These are phyloP conservation scores for Hypercompe scribonia DNA, from an alignment of 2,888 invertebrate species.

Conservation along the genomic window DNA sequence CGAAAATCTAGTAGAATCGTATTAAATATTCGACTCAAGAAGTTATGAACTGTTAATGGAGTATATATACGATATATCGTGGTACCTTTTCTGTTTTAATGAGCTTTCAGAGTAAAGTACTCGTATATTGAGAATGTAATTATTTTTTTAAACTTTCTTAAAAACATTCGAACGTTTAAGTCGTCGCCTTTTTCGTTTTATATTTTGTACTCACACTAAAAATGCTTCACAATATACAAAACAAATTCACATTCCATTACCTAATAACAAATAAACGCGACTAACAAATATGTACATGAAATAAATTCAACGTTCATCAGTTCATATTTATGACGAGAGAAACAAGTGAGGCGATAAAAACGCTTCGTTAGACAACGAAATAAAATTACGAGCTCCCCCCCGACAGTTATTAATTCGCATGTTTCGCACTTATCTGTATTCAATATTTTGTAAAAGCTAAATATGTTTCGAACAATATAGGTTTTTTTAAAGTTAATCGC, in stretches of 20 bases:
- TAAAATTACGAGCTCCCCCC: constrained; percentile 40
- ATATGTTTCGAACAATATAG: neutral
- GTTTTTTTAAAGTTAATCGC: neutral
- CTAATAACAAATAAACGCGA: constrained; percentile 24
- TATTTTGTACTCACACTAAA: neutral
- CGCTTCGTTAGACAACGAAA: constrained; percentile 51
- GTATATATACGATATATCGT: too few relatives aligned
- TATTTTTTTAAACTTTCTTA: too few relatives aligned
- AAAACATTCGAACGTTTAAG: too few relatives aligned
- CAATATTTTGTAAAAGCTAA: neutral
- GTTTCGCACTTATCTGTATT: constrained; percentile 38
- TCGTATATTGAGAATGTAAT: too few relatives aligned
- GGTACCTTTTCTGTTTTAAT: neutral
- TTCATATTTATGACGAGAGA: constrained; percentile 47
- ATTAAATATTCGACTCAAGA: neutral
- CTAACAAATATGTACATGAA: constrained; percentile 32
- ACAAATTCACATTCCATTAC: neutral
- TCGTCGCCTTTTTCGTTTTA: neutral
- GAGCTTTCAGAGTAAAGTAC: neutral
- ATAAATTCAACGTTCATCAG: constrained; percentile 49
- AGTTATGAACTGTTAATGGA: neutral
- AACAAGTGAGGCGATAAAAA: constrained; percentile 38
- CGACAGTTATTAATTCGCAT: constrained; percentile 41
- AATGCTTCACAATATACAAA: neutral
- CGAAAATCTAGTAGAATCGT: neutral